A percentile compares a stretch with the other conserved stretches of the same genome.
Evolutionary conservation across 35 echinoderm and acorn worm genomes (phyloP).

Genomic region (Patiria miniata): DNA sequence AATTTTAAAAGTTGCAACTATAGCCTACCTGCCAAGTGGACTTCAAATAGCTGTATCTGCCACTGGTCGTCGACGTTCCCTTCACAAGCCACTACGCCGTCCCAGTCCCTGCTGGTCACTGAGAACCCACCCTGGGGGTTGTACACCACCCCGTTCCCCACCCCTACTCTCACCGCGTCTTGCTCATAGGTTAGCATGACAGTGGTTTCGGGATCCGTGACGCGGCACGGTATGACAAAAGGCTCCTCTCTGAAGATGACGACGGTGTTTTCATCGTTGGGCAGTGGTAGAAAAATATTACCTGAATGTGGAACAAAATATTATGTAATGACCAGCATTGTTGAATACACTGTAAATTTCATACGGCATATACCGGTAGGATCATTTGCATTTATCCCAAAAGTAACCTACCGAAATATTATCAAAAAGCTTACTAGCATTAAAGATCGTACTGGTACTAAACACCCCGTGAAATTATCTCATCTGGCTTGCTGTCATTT

Average conservation of each 20-base stretch:
- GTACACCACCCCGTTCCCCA: not conserved
- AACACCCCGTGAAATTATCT: too few species aligned
- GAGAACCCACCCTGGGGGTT: not conserved
- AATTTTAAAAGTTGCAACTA: too few species aligned
- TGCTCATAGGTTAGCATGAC: slow-evolving; percentile 32
- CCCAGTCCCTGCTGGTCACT: not conserved
- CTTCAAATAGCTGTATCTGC: not conserved
- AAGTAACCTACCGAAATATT: too few species aligned
- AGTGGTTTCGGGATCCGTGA: slow-evolving; percentile 50
- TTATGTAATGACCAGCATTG: too few species aligned
- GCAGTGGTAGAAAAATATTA: not conserved
- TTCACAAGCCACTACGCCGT: slow-evolving; percentile 10
- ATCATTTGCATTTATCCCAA: too few species aligned
- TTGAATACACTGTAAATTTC: too few species aligned
- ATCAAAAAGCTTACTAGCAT: too few species aligned
- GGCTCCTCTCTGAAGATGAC: slow-evolving; percentile 32
- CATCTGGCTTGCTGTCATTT: too few species aligned
- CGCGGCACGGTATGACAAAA: slow-evolving; percentile 61
- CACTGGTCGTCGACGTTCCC: not conserved
- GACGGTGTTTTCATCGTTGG: slow-evolving; percentile 3
- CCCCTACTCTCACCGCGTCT: not conserved
- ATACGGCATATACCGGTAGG: too few species aligned
- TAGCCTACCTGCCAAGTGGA: not conserved
- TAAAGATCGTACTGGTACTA: too few species aligned
- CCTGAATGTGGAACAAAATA: not conserved